Conservation (phyloP, 1,140 invertebrate genomes). For the Drosophila lacertosa region DNA sequence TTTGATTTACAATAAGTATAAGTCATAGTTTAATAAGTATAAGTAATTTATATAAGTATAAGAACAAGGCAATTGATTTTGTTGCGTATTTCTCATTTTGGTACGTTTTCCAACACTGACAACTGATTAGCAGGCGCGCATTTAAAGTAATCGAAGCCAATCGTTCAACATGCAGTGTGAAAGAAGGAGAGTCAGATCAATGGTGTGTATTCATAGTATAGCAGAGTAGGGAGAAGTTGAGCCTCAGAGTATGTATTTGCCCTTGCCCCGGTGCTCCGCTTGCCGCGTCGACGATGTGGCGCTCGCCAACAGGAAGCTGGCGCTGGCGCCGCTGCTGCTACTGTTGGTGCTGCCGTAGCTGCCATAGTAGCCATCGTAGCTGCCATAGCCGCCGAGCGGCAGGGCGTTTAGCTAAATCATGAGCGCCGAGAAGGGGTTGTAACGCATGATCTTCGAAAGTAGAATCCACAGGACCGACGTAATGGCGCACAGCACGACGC, state of each 20-base stretch:
- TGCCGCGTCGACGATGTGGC: constrained; percentile 71
- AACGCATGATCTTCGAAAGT: constrained; percentile 94
- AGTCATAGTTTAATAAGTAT: constrained; percentile 31
- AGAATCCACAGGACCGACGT: constrained; percentile 93
- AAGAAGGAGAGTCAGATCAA: constrained; percentile 8
- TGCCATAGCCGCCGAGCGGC: constrained; percentile 74
- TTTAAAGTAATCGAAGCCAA: constrained; percentile 18
- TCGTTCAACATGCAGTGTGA: constrained; percentile 13
- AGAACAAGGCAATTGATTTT: constrained; percentile 75
- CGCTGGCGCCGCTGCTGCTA: constrained; percentile 60
- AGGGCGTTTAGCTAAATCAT: constrained; percentile 86
- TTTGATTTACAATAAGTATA: constrained; percentile 71
- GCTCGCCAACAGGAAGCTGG: constrained; percentile 62
- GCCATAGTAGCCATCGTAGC: constrained; percentile 58
- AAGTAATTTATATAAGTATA: constrained; percentile 58
- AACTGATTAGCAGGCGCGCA: constrained; percentile 33
- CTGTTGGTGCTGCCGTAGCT: constrained; percentile 59
- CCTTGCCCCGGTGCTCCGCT: constrained; percentile 64
- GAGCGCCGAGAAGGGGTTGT: constrained; percentile 91
- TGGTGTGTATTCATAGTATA: background rate
- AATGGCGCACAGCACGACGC: constrained; percentile 90
- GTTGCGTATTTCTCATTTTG: constrained; percentile 45
- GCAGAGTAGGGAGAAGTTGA: background rate
- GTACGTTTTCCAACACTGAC: constrained; percentile 59
- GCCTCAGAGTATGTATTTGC: constrained; percentile 65